These are phyloP conservation scores for Lysandra coridon DNA, from an alignment of 2,888 invertebrate genomes.

Conservation along the genomic window DNA sequence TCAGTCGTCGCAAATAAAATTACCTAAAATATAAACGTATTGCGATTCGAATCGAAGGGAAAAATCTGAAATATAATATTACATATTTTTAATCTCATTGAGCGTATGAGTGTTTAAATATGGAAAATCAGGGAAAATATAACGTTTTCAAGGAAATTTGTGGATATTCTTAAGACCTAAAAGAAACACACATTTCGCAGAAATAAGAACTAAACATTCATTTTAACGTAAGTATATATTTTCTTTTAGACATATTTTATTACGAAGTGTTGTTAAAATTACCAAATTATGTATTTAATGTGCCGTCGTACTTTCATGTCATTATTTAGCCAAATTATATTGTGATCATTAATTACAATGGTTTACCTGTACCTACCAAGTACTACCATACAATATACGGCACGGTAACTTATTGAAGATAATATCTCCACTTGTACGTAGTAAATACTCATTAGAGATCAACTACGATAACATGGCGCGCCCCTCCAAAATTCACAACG, in stretches of 20 bases:
- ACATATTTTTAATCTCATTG: not conserved
- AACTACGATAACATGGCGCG: too few relatives aligned
- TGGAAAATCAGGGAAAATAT: not conserved
- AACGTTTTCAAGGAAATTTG: not conserved
- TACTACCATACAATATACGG: not conserved
- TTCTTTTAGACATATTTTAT: too few relatives aligned
- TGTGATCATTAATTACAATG: too few relatives aligned
- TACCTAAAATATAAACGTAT: too few relatives aligned
- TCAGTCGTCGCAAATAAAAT: too few relatives aligned
- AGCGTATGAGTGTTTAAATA: not conserved
- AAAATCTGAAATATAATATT: not conserved
- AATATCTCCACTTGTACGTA: too few relatives aligned
- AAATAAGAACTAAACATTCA: not conserved
- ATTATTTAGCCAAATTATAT: too few relatives aligned
- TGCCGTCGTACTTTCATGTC: not conserved
- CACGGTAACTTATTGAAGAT: not conserved
- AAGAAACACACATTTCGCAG: not conserved
- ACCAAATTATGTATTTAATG: too few relatives aligned
- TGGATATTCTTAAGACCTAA: not conserved
- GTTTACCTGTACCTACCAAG: not conserved
- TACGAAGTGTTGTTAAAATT: too few relatives aligned
- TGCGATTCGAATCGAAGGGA: too few relatives aligned
- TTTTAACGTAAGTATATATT: not conserved
- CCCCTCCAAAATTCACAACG: too few relatives aligned
- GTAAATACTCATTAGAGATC: not conserved